A percentile compares a stretch with the other conserved stretches of the same genome.
These are phyloP conservation scores for Aspidapion aeneum DNA, from an alignment of 2,888 invertebrate genomes.

Conservation along the genomic window DNA sequence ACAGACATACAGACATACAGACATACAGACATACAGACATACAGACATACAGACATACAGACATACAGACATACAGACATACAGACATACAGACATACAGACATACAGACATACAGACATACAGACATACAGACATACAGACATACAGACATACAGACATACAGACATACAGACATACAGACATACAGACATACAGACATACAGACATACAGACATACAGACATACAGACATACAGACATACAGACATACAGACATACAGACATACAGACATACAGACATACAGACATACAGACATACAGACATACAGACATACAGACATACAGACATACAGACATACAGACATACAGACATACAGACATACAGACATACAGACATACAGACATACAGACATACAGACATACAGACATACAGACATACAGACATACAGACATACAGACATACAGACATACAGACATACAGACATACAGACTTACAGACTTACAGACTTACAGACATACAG, in stretches of 20 bases:
- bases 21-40: no score
- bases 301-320: conserved; percentile 4
- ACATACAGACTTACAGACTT: conserved; percentile 2
- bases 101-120: no score
- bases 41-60: no score
- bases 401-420: conserved; percentile 3
- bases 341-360: conserved; percentile 2
- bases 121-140: no score
- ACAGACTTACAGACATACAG: conserved; percentile 1
- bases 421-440: conserved; percentile 4
- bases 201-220: neutral
- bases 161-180: neutral
- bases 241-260: neutral
- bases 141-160: no score
- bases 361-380: conserved; percentile 3
- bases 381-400: conserved; percentile 4
- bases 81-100: no score
- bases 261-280: conserved; percentile 2
- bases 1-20: no score
- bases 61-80: no score
- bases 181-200: neutral
- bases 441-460: conserved; percentile 2
- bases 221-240: neutral
- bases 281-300: conserved; percentile 3
- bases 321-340: conserved; percentile 2